These are phyloP conservation scores for Ivindomyrus marchei DNA, from an alignment of 2,113 vertebrate genomes.

Conservation along the genomic window DNA sequence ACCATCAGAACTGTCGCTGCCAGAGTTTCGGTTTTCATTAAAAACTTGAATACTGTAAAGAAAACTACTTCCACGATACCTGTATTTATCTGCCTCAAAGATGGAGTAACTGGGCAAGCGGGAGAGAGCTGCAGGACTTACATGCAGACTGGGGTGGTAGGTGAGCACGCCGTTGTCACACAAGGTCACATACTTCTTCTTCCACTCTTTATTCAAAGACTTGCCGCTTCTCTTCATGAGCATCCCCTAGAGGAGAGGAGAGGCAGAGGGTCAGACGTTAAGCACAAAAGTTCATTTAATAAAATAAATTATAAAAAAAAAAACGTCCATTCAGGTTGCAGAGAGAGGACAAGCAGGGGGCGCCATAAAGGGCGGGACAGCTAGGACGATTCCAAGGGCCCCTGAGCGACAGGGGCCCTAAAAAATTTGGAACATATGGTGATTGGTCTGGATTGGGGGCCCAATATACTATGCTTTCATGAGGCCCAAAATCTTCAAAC, in stretches of 20 bases:
- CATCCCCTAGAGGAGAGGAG: conserved; percentile 72
- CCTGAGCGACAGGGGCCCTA: neutral
- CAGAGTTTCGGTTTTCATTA: neutral
- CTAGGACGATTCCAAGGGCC: too few relatives aligned
- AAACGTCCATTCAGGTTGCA: neutral
- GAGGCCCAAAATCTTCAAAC: neutral
- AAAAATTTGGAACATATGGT: neutral
- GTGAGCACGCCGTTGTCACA: conserved; percentile 91
- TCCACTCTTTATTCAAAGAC: conserved; percentile 95
- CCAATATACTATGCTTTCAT: too few relatives aligned
- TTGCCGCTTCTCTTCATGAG: conserved; percentile 91
- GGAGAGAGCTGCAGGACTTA: conserved; percentile 51
- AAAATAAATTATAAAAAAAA: neutral
- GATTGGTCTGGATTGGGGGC: neutral
- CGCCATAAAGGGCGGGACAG: neutral
- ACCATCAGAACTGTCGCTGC: neutral
- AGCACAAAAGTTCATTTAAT: neutral
- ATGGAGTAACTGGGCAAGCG: neutral
- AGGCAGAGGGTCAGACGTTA: neutral
- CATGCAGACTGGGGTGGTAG: conserved; percentile 92
- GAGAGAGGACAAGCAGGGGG: neutral
- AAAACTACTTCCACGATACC: neutral
- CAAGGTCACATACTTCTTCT: conserved; percentile 95
- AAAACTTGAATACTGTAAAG: neutral
- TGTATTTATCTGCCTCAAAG: neutral